Evolutionary conservation across 2,113 vertebrate genomes (phyloP).

Genomic region (Syrmaticus mikado): DNA sequence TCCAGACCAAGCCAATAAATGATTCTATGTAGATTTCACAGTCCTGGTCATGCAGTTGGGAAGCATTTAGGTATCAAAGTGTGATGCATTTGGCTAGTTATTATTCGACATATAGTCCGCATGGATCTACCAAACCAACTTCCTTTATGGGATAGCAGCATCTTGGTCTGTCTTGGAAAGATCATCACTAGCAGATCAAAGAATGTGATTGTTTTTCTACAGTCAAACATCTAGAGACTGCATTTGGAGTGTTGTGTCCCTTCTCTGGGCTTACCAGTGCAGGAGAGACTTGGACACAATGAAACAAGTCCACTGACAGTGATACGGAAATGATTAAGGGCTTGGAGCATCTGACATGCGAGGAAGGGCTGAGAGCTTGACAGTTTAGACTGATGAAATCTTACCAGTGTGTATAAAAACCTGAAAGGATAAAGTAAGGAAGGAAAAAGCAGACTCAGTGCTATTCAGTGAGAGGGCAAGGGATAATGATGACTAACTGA

Average conservation of each 20-base stretch:
- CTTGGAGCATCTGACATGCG: background rate
- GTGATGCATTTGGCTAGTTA: background rate
- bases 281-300: background rate
- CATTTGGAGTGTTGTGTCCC: background rate
- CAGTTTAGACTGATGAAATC: background rate
- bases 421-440: background rate
- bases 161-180: background rate
- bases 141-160: background rate
- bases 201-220: background rate
- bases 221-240: background rate
- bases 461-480: background rate
- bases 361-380: background rate
- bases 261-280: background rate
- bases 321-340: background rate
- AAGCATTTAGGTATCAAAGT: background rate
- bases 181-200: background rate
- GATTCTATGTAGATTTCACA: background rate
- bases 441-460: background rate
- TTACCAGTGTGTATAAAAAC: background rate
- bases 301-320: background rate
- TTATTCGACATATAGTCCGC: background rate
- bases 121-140: background rate
- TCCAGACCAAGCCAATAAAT: no score
- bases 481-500: background rate
- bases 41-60: background rate